Evolutionary conservation across 2,888 invertebrate genomes (phyloP).

Genomic region (Dyspetes luteomarginatus): DNA sequence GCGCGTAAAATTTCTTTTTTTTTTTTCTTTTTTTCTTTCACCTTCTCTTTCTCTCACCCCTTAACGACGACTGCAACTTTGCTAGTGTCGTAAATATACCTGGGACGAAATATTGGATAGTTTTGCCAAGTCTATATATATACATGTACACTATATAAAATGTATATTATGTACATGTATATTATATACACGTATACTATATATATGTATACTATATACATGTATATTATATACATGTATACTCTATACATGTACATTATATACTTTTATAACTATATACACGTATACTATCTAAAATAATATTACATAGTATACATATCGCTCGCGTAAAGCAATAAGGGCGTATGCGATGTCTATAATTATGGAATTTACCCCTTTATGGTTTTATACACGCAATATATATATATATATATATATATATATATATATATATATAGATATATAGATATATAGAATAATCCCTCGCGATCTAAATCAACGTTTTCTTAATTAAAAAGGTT

Average conservation of each 20-base stretch:
- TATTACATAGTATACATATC: too few species aligned
- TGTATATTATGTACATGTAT: neutral
- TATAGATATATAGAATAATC: neutral
- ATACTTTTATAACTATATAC: neutral
- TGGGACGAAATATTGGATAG: slow-evolving; percentile 41
- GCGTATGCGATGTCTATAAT: too few species aligned
- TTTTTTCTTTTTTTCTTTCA: slow-evolving; percentile 14
- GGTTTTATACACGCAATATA: too few species aligned
- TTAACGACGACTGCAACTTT: slow-evolving; percentile 25
- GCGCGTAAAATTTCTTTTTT: slow-evolving; percentile 42
- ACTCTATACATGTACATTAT: neutral
- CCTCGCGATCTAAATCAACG: slow-evolving; percentile 39
- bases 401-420: neutral
- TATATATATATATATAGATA: neutral
- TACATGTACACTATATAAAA: neutral
- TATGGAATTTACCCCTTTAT: too few species aligned
- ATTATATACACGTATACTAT: neutral
- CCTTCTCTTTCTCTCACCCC: neutral
- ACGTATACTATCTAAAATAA: too few species aligned
- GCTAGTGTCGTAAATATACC: slow-evolving; percentile 58
- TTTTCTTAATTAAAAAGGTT: slow-evolving; percentile 54
- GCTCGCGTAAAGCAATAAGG: too few species aligned
- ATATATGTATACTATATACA: neutral
- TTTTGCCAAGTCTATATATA: slow-evolving; percentile 43
- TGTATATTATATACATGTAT: neutral